A percentile compares a stretch with the other conserved stretches of the same genome.
Evolutionary conservation across 2,113 vertebrate species (phyloP).

Genomic region (Athene noctua): DNA sequence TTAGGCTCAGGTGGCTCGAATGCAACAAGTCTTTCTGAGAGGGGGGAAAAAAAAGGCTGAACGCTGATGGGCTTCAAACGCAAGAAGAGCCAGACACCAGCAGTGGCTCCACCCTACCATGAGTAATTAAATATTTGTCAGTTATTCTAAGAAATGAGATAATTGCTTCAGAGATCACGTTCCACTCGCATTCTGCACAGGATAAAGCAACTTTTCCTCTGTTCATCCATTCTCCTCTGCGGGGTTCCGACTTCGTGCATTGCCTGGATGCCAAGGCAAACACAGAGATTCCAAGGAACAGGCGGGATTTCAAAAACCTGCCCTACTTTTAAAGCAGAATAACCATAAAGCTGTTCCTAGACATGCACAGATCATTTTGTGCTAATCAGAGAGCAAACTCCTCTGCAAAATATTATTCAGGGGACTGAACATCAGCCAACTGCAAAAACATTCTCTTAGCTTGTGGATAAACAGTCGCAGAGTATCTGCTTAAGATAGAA

Average conservation of each 20-base stretch:
- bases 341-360: neutral
- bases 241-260: neutral
- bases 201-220: neutral
- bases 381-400: constrained; percentile 13
- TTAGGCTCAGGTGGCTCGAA: neutral
- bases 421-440: neutral
- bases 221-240: neutral
- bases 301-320: neutral
- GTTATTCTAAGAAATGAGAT: neutral
- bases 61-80: neutral
- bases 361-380: neutral
- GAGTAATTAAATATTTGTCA: constrained; percentile 20
- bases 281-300: neutral
- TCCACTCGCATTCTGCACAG: neutral
- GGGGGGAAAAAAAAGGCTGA: fast-evolving
- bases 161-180: neutral
- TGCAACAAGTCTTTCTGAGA: neutral
- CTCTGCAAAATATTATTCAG: constrained; percentile 36
- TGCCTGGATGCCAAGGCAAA: constrained; percentile 60
- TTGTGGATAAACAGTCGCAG: constrained; percentile 54
- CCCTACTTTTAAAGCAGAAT: neutral
- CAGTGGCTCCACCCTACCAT: neutral
- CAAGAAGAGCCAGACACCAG: neutral
- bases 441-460: constrained; percentile 44
- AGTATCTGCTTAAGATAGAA: constrained; percentile 13